A percentile compares a stretch with the other conserved stretches of the same genome.
phyloP scores from a whole-genome alignment of 2,113 vertebrate genomes.

The Microcebus ravelobensis region DNA sequence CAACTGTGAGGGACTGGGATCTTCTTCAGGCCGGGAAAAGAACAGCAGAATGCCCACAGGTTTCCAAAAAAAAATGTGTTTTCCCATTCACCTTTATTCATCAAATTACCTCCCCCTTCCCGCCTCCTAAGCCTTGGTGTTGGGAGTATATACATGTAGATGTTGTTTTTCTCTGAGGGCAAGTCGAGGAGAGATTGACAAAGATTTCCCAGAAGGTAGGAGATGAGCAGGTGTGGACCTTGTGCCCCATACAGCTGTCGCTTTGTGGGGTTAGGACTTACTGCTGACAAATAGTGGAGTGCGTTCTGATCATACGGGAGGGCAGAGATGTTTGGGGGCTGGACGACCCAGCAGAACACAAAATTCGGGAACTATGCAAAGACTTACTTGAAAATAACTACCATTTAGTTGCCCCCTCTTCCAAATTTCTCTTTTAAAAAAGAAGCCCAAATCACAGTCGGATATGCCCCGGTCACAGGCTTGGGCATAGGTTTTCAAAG shows the following conservation, averaged over 20 bases:
- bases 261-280: neutral
- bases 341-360: too few relatives aligned
- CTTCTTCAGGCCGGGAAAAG: neutral
- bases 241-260: neutral
- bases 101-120: neutral
- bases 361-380: neutral
- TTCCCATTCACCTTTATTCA: neutral
- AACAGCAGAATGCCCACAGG: neutral
- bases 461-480: neutral
- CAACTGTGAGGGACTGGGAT: neutral
- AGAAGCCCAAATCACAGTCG: neutral
- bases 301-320: neutral
- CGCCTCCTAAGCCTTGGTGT: too few relatives aligned
- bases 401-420: neutral
- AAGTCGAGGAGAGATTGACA: neutral
- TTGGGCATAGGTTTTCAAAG: neutral
- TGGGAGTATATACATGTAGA: rapidly evolving
- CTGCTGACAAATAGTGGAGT: neutral
- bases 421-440: neutral
- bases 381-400: neutral
- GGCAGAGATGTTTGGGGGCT: too few relatives aligned
- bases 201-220: neutral
- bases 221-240: neutral
- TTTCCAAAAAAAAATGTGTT: neutral
- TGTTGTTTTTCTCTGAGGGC: neutral